Evolutionary conservation across 2,888 invertebrate genomes (phyloP).

Genomic region (Pammene aurita): DNA sequence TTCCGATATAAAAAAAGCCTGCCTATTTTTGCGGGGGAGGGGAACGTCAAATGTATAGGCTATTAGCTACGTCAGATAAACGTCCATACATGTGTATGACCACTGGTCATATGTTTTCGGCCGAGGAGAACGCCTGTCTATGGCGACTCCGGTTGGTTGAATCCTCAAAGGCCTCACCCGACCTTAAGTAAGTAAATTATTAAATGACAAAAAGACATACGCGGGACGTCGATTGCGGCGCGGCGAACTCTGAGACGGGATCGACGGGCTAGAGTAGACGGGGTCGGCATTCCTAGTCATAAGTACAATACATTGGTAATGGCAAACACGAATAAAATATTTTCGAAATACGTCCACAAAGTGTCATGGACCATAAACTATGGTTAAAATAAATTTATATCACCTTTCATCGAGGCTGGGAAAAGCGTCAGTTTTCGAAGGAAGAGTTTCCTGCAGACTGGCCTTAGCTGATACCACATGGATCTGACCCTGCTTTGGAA

Average conservation of each 20-base stretch:
- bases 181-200: too few relatives aligned
- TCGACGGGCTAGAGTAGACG: conserved; percentile 65
- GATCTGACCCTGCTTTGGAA: conserved; percentile 50
- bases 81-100: too few relatives aligned
- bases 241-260: conserved; percentile 58
- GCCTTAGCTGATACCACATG: conserved; percentile 59
- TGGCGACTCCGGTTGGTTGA: too few relatives aligned
- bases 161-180: too few relatives aligned
- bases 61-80: too few relatives aligned
- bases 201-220: conserved; percentile 48
- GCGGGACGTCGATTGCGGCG: conserved; percentile 60
- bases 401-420: conserved; percentile 52
- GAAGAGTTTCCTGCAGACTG: conserved; percentile 62
- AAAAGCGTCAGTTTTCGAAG: conserved; percentile 50
- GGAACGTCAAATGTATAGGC: too few relatives aligned
- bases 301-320: background rate
- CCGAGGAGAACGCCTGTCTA: too few relatives aligned
- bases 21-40: too few relatives aligned
- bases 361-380: too few relatives aligned
- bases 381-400: background rate
- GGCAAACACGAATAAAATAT: background rate
- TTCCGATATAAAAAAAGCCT: too few relatives aligned
- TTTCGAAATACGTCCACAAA: too few relatives aligned
- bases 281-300: conserved; percentile 51
- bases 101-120: too few relatives aligned